Evolutionary conservation across 2,888 invertebrate species (phyloP).

Genomic region (Pedicia rivosa): DNA sequence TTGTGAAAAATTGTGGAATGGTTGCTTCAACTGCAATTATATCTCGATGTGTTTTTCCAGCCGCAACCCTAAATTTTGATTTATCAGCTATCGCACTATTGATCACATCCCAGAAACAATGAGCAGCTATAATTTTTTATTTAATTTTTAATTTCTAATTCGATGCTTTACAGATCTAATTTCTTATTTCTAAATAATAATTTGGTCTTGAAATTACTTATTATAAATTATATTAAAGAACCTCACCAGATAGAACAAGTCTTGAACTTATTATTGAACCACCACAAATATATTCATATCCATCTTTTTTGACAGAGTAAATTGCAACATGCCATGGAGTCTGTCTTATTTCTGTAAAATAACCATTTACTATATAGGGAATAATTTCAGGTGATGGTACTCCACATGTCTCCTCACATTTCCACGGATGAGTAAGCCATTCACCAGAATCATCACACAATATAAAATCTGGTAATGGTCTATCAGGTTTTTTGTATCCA

Average conservation of each 20-base stretch:
- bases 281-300: slow-evolving; percentile 6
- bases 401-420: slow-evolving; percentile 10
- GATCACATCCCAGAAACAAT: slow-evolving; percentile 10
- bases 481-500: slow-evolving; percentile 9
- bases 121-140: slow-evolving; percentile 8
- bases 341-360: background rate
- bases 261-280: slow-evolving; percentile 10
- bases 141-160: too few species aligned
- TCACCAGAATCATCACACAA: slow-evolving; percentile 9
- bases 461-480: slow-evolving; percentile 4
- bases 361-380: slow-evolving; percentile 5
- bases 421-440: slow-evolving; percentile 9
- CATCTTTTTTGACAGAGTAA: background rate
- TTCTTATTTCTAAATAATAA: too few species aligned
- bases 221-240: too few species aligned
- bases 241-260: slow-evolving; percentile 6
- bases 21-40: slow-evolving; percentile 9
- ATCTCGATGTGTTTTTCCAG: slow-evolving; percentile 9
- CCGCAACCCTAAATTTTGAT: slow-evolving; percentile 6
- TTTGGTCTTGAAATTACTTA: too few species aligned
- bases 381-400: slow-evolving; percentile 2
- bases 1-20: slow-evolving; percentile 9
- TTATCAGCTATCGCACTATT: background rate
- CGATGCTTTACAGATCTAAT: too few species aligned
- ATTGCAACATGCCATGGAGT: slow-evolving; percentile 10